phyloP scores from a whole-genome alignment of 2,888 invertebrate genomes.

The Mamestra brassicae region DNA sequence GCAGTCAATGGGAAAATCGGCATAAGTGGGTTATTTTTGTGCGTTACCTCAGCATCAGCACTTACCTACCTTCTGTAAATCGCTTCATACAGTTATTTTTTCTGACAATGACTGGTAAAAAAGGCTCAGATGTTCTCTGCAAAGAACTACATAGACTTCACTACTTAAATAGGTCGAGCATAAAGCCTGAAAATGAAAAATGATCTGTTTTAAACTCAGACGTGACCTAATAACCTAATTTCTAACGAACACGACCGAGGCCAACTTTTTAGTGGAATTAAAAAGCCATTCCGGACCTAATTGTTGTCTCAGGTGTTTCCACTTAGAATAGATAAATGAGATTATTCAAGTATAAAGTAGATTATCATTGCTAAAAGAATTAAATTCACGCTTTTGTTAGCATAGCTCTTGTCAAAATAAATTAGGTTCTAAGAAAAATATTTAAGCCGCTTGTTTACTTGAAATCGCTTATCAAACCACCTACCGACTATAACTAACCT shows the following conservation, averaged over 20 bases:
- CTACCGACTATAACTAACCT: too few relatives aligned
- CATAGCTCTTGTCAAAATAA: neutral
- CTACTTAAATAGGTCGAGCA: conserved; percentile 1
- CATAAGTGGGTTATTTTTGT: neutral
- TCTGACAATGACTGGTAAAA: neutral
- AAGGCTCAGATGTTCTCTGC: neutral
- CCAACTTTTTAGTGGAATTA: conserved; percentile 23
- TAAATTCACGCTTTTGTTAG: neutral
- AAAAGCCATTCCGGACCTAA: conserved; percentile 14
- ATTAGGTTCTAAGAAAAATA: neutral
- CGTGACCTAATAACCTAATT: conserved; percentile 28
- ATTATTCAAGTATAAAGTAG: conserved; percentile 7
- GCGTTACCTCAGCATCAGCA: neutral
- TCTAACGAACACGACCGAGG: neutral
- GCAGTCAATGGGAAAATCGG: neutral
- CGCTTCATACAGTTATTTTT: neutral
- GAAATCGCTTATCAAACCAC: neutral
- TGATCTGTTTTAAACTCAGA: conserved; percentile 22
- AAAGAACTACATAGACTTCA: neutral
- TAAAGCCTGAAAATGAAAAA: conserved; percentile 13
- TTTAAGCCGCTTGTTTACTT: neutral
- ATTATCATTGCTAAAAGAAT: conserved; percentile 1
- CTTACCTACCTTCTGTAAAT: neutral
- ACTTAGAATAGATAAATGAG: conserved; percentile 1
- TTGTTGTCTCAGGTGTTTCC: conserved; percentile 21